Evolutionary conservation across 2,888 invertebrate genomes (phyloP).

Genomic region (Sturmia bella): DNA sequence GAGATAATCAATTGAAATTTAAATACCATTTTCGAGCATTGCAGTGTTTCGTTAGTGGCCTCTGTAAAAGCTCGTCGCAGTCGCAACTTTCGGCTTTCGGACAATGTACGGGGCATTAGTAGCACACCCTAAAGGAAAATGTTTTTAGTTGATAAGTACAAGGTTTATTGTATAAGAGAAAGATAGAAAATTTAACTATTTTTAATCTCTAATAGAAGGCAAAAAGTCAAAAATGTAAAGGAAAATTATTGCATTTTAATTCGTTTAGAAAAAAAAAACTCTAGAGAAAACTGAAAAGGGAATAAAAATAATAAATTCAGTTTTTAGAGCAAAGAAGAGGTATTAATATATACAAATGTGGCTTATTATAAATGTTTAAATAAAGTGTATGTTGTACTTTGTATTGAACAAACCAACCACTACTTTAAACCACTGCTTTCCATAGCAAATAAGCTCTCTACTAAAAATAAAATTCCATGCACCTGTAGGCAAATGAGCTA

Average conservation of each 20-base stretch:
- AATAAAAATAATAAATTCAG: not conserved
- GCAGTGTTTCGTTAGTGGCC: constrained; percentile 93
- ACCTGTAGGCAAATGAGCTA: too few relatives aligned
- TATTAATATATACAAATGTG: too few relatives aligned
- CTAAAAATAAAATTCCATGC: too few relatives aligned
- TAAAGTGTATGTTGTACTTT: constrained; percentile 42
- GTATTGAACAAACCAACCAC: constrained; percentile 40
- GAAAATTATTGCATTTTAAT: too few relatives aligned
- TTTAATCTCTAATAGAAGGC: not conserved
- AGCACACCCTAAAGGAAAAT: constrained; percentile 87
- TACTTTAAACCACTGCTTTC: too few relatives aligned
- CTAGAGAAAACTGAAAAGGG: not conserved
- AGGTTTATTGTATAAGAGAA: constrained; percentile 45
- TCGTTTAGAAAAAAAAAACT: too few relatives aligned
- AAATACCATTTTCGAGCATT: constrained; percentile 93
- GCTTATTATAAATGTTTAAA: too few relatives aligned
- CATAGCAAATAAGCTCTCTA: too few relatives aligned
- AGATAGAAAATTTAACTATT: constrained; percentile 30
- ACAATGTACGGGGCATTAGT: constrained; percentile 94
- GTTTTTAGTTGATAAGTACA: constrained; percentile 60
- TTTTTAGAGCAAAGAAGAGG: too few relatives aligned
- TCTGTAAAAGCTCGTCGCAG: constrained; percentile 94
- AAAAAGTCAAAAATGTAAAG: not conserved
- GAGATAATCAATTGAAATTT: constrained; percentile 65
- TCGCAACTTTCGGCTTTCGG: constrained; percentile 92